Evolutionary conservation across 1,140 invertebrate species (phyloP).

Genomic region (Penaeus chinensis): DNA sequence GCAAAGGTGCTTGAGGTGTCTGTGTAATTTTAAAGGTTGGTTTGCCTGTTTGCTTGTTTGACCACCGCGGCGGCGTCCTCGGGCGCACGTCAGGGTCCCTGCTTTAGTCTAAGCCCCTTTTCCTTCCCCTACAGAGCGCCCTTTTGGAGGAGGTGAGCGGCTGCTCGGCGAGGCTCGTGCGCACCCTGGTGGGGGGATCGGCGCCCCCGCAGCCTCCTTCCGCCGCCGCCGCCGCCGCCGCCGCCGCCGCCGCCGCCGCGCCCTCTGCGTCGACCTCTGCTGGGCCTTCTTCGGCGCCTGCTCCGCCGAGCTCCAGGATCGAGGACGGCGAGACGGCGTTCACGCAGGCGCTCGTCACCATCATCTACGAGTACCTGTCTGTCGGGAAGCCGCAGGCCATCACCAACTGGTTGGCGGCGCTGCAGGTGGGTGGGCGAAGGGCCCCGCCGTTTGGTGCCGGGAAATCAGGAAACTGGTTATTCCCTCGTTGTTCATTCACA

Average conservation of each 20-base stretch:
- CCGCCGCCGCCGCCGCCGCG: background rate
- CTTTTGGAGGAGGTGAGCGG: constrained; percentile 49
- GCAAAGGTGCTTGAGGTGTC: too few species aligned
- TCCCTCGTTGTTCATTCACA: too few species aligned
- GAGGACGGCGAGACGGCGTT: constrained; percentile 42
- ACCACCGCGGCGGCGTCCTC: too few species aligned
- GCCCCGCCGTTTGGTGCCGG: background rate
- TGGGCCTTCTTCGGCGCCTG: background rate
- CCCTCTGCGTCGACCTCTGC: background rate
- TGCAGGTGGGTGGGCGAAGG: constrained; percentile 17
- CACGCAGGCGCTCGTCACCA: constrained; percentile 47
- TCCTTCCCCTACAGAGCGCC: constrained; percentile 2
- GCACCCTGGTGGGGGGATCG: constrained; percentile 38
- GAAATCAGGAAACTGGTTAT: too few species aligned
- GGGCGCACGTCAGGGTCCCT: background rate
- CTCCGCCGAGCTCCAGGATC: background rate
- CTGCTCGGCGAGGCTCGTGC: constrained; percentile 38
- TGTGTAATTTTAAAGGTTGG: too few species aligned
- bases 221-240: background rate
- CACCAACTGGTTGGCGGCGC: constrained; percentile 47
- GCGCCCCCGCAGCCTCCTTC: background rate
- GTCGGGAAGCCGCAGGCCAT: constrained; percentile 48
- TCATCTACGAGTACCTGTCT: constrained; percentile 47
- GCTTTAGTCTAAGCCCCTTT: background rate
- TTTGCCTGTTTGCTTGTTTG: too few species aligned